Evolutionary conservation across 2,113 vertebrate genomes (phyloP).

Genomic region (Ammodramus savannarum): DNA sequence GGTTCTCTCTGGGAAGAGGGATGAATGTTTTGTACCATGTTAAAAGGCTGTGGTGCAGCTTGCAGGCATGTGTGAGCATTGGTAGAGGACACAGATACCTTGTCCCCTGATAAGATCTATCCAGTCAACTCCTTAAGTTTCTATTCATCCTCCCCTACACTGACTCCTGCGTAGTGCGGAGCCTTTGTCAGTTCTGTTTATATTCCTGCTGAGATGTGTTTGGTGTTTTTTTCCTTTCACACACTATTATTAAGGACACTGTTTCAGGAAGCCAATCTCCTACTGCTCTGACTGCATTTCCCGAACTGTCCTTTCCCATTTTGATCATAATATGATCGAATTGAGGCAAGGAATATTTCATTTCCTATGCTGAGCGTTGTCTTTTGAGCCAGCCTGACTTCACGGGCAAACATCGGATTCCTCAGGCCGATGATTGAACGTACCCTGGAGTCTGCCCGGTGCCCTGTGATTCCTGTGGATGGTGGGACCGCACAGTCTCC

Average conservation of each 20-base stretch:
- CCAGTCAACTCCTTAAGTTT: not conserved
- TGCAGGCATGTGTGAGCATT: rapidly evolving
- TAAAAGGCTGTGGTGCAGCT: not conserved
- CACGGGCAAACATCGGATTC: rapidly evolving
- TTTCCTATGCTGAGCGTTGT: no score
- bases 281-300: not conserved
- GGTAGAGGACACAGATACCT: not conserved
- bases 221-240: not conserved
- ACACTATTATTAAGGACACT: not conserved
- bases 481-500: rapidly evolving
- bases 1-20: not conserved
- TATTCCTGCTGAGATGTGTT: not conserved
- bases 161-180: not conserved
- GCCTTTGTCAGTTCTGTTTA: not conserved
- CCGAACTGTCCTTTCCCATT: not conserved
- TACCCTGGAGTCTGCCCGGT: not conserved
- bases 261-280: not conserved
- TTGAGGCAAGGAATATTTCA: rapidly evolving
- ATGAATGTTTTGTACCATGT: not conserved
- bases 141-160: not conserved
- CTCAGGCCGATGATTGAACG: rapidly evolving
- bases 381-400: not conserved
- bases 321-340: rapidly evolving
- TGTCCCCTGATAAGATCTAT: not conserved
- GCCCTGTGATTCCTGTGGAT: rapidly evolving